Percentiles rank a stretch among this genome's conserved stretches.
Evolutionary conservation across 64 coral and sea anemone genomes (phyloP).

Genomic region (Acropora yongei): DNA sequence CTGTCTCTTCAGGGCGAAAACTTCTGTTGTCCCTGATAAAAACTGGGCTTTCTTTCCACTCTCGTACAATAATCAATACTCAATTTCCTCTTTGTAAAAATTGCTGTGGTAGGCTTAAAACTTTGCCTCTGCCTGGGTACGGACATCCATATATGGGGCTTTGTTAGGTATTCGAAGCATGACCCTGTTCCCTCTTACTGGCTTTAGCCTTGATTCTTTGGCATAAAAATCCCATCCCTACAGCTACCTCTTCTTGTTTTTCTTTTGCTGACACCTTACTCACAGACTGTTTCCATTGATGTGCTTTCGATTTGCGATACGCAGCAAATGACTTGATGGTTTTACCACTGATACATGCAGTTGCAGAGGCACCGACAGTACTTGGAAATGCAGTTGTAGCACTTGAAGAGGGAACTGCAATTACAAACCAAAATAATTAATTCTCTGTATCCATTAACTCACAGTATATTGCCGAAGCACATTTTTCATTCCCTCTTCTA

Average conservation of each 20-base stretch:
- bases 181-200: slow-evolving; percentile 38
- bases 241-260: not conserved
- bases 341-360: no score
- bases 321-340: no score
- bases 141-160: slow-evolving; percentile 10
- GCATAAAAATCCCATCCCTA: slow-evolving; percentile 44
- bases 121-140: slow-evolving; percentile 6
- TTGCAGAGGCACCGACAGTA: not conserved
- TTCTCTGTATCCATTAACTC: no score
- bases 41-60: no score
- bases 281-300: no score
- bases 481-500: no score
- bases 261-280: no score
- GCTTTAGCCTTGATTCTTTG: slow-evolving; percentile 30
- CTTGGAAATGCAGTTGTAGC: not conserved
- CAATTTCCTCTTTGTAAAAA: slow-evolving; percentile 4
- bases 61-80: no score
- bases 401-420: not conserved
- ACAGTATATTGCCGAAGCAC: no score
- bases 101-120: slow-evolving; percentile 56
- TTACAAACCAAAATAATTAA: no score
- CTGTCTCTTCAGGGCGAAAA: slow-evolving; percentile 40
- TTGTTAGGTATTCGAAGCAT: slow-evolving; percentile 39
- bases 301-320: no score
- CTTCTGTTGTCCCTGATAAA: slow-evolving; percentile 20